Evolutionary conservation across 2,113 vertebrate genomes (phyloP).

Genomic region (Microtus pennsylvanicus): DNA sequence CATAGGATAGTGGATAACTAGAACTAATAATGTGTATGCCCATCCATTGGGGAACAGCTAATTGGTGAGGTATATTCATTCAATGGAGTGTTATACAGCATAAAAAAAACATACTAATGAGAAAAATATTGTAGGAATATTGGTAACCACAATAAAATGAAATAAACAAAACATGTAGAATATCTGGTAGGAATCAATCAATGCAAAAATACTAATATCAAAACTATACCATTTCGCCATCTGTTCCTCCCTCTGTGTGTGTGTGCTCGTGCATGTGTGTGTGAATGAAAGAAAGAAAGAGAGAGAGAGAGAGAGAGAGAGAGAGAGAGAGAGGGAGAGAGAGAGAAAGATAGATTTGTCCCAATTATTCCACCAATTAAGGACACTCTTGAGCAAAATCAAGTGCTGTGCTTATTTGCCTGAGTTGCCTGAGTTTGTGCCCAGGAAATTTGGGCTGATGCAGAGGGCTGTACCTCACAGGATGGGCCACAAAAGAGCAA

Average conservation of each 20-base stretch:
- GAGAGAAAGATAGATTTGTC: background rate
- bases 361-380: background rate
- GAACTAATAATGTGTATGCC: background rate
- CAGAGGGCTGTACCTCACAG: background rate
- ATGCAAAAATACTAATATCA: background rate
- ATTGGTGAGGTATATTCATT: too few relatives aligned
- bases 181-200: background rate
- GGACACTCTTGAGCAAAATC: background rate
- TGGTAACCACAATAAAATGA: background rate
- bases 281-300: background rate
- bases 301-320: too few relatives aligned
- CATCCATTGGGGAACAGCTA: background rate
- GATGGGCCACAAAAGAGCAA: background rate
- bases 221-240: background rate
- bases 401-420: background rate
- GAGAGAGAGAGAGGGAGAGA: too few relatives aligned
- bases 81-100: background rate
- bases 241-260: background rate
- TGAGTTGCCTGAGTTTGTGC: conserved; percentile 8
- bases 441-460: background rate
- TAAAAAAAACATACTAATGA: background rate
- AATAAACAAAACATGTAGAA: background rate
- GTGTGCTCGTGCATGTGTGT: background rate
- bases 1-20: background rate
- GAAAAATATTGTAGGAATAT: background rate